Conservation (phyloP, 2,113 vertebrate genomes). For the Psilopsiagon aymara region DNA sequence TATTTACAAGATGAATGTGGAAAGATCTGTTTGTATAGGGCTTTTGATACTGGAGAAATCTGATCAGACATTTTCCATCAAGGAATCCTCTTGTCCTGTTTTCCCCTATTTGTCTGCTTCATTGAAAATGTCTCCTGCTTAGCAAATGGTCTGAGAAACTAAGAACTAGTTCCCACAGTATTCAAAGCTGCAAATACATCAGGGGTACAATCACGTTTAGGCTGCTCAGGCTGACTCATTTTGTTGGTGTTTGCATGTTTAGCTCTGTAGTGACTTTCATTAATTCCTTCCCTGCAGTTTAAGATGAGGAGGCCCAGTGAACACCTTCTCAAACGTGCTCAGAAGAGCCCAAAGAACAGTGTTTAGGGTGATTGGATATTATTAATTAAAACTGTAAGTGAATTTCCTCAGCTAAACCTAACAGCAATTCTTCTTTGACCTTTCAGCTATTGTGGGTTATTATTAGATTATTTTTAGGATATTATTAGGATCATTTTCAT, state of each 20-base stretch:
- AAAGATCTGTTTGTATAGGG: conserved; percentile 24
- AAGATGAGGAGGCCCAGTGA: neutral
- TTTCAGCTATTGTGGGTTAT: neutral
- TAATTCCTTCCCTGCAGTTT: neutral
- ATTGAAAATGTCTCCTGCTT: neutral
- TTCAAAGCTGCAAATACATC: neutral
- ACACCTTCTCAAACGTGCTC: neutral
- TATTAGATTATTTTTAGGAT: conserved; percentile 22
- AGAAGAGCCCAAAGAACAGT: neutral
- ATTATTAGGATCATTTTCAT: neutral
- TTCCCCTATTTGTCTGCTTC: neutral
- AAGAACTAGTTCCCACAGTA: neutral
- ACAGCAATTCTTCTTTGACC: neutral
- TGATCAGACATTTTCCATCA: conserved; percentile 45
- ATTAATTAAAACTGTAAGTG: neutral
- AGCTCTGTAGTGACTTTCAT: neutral
- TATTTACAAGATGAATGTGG: conserved; percentile 35
- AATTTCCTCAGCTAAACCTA: neutral
- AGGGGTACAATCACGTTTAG: neutral
- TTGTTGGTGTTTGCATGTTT: neutral
- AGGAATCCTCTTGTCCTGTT: conserved; percentile 13
- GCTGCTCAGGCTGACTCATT: neutral
- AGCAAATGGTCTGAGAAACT: conserved; percentile 2
- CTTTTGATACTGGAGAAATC: conserved; percentile 47
- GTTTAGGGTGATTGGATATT: neutral